Percentiles rank a stretch among this genome's conserved stretches.
Conservation (phyloP, 2,113 vertebrate species). For the Oryzias javanicus region DNA sequence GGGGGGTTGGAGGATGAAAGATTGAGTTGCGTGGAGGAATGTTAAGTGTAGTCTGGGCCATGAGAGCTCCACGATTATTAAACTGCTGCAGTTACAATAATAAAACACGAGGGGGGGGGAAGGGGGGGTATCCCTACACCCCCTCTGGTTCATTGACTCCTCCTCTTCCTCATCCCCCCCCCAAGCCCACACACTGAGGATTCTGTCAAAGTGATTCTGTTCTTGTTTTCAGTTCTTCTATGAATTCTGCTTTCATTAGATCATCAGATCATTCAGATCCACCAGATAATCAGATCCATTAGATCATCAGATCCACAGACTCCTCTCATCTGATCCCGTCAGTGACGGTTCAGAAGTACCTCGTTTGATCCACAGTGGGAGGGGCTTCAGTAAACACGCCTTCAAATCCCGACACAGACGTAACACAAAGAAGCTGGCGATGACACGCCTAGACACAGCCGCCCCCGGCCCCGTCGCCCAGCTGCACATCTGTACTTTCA, state of each 20-base stretch:
- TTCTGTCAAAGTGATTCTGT: too few species aligned
- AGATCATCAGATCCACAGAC: too few species aligned
- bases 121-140: conserved; percentile 1
- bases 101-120: too few species aligned
- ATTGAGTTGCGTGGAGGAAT: conserved; percentile 70
- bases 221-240: too few species aligned
- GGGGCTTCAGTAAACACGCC: too few species aligned
- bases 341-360: too few species aligned
- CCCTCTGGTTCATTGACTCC: conserved; percentile 28
- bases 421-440: not conserved
- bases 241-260: too few species aligned
- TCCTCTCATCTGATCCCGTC: too few species aligned
- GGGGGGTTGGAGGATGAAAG: conserved; percentile 53
- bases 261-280: too few species aligned
- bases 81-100: conserved; percentile 74
- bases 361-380: too few species aligned
- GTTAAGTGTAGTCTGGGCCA: conserved; percentile 76
- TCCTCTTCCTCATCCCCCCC: conserved; percentile 29
- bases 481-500: conserved; percentile 40
- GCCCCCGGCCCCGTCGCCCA: conserved; percentile 2
- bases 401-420: too few species aligned
- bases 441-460: not conserved
- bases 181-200: not conserved
- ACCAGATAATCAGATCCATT: too few species aligned
- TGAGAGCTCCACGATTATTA: conserved; percentile 74